Conservation (phyloP, 2,888 invertebrate genomes). For the Eledone cirrhosa region DNA sequence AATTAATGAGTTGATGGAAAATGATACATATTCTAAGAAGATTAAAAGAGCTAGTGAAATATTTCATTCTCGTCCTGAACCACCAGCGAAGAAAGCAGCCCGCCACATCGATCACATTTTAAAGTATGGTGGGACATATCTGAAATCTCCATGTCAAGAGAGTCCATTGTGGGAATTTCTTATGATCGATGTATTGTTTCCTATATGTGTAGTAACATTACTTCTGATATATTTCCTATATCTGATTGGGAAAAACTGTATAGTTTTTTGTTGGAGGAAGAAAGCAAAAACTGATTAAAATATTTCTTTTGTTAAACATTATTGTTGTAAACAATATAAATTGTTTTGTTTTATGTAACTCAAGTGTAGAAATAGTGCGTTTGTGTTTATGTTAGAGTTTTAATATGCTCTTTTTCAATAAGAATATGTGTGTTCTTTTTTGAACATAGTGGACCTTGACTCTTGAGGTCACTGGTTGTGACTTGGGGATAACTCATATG, state of each 20-base stretch:
- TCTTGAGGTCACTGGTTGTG: too few relatives aligned
- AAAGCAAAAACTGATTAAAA: background rate
- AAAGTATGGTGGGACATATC: background rate
- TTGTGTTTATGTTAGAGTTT: too few relatives aligned
- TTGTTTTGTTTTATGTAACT: too few relatives aligned
- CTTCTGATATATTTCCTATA: background rate
- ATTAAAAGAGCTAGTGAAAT: conserved; percentile 38
- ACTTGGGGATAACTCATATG: too few relatives aligned
- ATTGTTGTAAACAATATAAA: too few relatives aligned
- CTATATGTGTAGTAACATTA: background rate
- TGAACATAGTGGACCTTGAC: too few relatives aligned
- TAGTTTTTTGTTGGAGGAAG: background rate
- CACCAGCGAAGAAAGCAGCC: background rate
- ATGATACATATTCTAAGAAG: conserved; percentile 34
- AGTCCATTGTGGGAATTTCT: background rate
- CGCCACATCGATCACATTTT: background rate
- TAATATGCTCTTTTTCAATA: too few relatives aligned
- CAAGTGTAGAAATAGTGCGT: too few relatives aligned
- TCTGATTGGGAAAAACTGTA: background rate
- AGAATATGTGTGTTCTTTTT: too few relatives aligned
- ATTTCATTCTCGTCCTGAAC: conserved; percentile 20
- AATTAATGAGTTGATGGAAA: conserved; percentile 36
- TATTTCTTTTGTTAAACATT: too few relatives aligned
- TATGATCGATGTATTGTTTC: background rate
- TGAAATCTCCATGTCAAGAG: background rate